These are phyloP conservation scores for Metridium senile DNA, from an alignment of 92 coral and sea anemone species.

Conservation along the genomic window DNA sequence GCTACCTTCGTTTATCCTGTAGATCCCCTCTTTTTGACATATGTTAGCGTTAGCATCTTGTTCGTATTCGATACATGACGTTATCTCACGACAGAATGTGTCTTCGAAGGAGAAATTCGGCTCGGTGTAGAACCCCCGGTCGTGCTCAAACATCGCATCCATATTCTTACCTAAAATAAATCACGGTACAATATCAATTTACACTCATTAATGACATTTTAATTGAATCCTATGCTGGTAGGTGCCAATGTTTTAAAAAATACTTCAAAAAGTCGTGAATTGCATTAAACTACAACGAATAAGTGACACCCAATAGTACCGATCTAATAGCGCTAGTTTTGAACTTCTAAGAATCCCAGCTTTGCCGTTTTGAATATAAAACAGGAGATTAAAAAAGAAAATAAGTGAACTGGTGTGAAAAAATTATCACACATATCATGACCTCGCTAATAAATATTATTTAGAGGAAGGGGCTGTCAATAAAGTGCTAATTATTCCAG, in stretches of 20 bases:
- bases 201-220: not conserved
- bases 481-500: constrained; percentile 25
- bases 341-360: too few species aligned
- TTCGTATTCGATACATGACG: constrained; percentile 39
- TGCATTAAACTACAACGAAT: not conserved
- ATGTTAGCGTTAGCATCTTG: constrained; percentile 26
- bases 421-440: not conserved
- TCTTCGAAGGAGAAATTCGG: constrained; percentile 48
- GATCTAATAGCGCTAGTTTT: too few species aligned
- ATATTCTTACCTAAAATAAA: constrained; percentile 9
- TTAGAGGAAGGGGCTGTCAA: not conserved
- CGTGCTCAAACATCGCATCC: constrained; percentile 37
- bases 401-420: not conserved
- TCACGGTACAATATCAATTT: not conserved
- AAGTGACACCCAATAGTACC: not conserved
- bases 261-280: not conserved
- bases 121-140: constrained; percentile 35
- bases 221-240: not conserved
- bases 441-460: constrained; percentile 12
- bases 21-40: constrained; percentile 5
- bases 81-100: constrained; percentile 45
- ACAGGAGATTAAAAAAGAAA: not conserved
- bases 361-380: not conserved
- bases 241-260: not conserved
- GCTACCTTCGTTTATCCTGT: constrained; percentile 8